Conservation (phyloP, 2,797 vertebrate species). For the Aeoliscus strigatus region DNA sequence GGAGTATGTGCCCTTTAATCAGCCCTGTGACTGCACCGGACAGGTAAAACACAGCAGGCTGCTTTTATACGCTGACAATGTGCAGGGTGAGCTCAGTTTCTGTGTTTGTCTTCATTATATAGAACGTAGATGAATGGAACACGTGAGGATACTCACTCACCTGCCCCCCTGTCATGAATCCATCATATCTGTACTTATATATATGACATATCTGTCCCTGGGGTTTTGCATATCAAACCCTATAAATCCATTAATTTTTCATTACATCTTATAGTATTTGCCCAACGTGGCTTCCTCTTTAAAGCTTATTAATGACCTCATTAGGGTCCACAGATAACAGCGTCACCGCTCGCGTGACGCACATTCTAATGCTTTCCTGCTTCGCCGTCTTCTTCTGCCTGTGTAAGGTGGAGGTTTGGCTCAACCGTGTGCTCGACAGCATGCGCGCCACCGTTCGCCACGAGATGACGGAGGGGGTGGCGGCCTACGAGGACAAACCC, state of each 20-base stretch:
- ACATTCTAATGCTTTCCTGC: conserved; percentile 10
- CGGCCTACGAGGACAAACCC: conserved; percentile 85
- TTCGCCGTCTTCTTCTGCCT: no score
- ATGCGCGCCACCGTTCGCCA: conserved; percentile 88
- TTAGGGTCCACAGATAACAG: conserved; percentile 53
- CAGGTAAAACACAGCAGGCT: conserved; percentile 74
- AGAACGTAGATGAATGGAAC: conserved; percentile 4
- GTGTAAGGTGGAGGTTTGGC: conserved; percentile 92
- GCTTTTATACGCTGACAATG: neutral
- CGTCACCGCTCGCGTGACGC: conserved; percentile 17
- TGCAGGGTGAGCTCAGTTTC: conserved; percentile 5
- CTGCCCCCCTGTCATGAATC: conserved; percentile 15
- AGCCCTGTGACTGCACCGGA: conserved; percentile 86
- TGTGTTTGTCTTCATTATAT: conserved; percentile 11
- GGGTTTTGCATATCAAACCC: conserved; percentile 54
- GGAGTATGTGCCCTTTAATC: conserved; percentile 86
- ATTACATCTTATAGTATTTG: conserved; percentile 53
- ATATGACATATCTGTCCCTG: conserved; percentile 29
- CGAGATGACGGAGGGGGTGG: conserved; percentile 80
- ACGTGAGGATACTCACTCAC: conserved; percentile 15
- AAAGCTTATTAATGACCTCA: conserved; percentile 65
- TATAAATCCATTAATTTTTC: conserved; percentile 56
- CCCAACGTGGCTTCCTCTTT: conserved; percentile 44
- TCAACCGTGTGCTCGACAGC: conserved; percentile 80
- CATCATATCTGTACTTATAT: no score